Evolutionary conservation across 2,113 vertebrate genomes (phyloP).

Genomic region (Orientallactaga bullata): DNA sequence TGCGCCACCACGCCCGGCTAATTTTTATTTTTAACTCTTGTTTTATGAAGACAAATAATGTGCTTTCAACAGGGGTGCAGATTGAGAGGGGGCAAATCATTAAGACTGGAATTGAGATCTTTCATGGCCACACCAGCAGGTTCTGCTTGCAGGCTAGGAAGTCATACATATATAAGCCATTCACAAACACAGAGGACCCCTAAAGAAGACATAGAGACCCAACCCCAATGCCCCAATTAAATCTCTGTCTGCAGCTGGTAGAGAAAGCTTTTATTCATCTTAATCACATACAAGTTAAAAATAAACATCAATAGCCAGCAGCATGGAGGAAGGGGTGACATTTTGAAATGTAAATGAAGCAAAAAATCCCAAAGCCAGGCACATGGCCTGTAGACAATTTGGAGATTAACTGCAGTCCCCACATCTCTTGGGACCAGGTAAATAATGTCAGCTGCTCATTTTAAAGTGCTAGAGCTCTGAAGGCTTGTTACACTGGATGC

Average conservation of each 20-base stretch:
- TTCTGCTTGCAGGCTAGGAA: not conserved
- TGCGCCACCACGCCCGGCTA: no score
- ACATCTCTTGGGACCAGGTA: not conserved
- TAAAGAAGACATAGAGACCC: not conserved
- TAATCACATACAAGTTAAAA: slow-evolving; percentile 66
- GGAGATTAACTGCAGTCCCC: rapidly evolving
- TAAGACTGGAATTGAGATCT: not conserved
- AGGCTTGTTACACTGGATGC: not conserved
- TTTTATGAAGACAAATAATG: slow-evolving; percentile 68
- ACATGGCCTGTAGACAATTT: not conserved
- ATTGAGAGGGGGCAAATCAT: not conserved
- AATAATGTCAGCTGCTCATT: not conserved
- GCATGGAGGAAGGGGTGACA: slow-evolving; percentile 28
- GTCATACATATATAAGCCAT: not conserved
- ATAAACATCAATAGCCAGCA: slow-evolving; percentile 54
- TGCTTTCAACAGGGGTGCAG: not conserved
- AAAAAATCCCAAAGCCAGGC: not conserved
- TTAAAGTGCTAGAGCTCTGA: not conserved
- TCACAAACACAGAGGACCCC: not conserved
- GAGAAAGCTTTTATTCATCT: slow-evolving; percentile 57
- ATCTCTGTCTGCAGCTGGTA: slow-evolving; percentile 56
- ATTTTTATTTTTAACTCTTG: slow-evolving; percentile 85
- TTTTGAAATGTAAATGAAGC: slow-evolving; percentile 60
- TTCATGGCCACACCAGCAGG: no score
- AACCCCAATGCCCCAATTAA: not conserved